Evolutionary conservation across 2,888 invertebrate genomes (phyloP), one percentile per base, ranked within the genome.

Genomic region (Bursaphelenchus okinawaensis): DNA sequence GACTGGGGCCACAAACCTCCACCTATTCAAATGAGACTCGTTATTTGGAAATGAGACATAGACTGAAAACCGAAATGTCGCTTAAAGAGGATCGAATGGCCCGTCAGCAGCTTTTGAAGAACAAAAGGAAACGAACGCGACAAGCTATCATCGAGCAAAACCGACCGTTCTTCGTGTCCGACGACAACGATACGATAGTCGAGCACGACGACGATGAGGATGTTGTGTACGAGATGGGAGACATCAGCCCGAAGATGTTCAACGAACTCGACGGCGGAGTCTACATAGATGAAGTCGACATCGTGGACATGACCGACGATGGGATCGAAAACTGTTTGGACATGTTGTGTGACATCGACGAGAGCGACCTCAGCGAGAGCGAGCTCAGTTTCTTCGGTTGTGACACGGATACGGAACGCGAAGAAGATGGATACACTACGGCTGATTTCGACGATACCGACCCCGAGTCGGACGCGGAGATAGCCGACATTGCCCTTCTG

Each of bases 381-480:
- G 61, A 61, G 19, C 19, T 59, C 12, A 59, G 58, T 19, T 19
- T 19, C 20, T 60, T 61, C 6, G 58, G 26, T 26, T 59, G 20
- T 4, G 58, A 59, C 27, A 22, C 24, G n/a, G 63, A 61, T 40
- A 66, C 56, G 16, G 66, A 66, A 12, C 66, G 57, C 27, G 66
- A 66, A 31, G 66, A 66, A 52, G 66, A 66, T 28, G 66, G 52
- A 23, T 66, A 50, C 24, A 31, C 40, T 12, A 29, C 27, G 16
- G 56, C 55, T 24, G 66, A 66, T 19, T 65, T 65, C 40, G 56
- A 51, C 51, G 63, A 57, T 8, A 31, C 59, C 23, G 63, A 63
- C n/a, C 62, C 60, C 8, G 60, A 60, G 20, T 60, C 61, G 23
- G 62, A 62, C 24, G 31, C 26, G 24, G 62, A 62, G 31, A 20